A percentile compares a stretch with the other conserved stretches of the same genome.
Evolutionary conservation across 1,140 invertebrate species (phyloP).

Genomic region (Diachasma alloeum): DNA sequence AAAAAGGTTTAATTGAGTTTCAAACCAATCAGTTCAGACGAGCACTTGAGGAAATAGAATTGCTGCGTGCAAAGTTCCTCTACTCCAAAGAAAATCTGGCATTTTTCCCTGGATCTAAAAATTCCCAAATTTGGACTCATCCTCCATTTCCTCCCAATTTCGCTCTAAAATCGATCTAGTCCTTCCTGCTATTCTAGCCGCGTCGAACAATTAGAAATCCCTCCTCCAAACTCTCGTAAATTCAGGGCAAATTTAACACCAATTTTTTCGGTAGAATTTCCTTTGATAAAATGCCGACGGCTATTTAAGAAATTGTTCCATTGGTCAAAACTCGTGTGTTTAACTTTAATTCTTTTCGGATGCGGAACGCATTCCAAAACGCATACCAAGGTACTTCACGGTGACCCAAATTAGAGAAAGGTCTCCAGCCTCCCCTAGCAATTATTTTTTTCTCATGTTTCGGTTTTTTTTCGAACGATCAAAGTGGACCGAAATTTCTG

Average conservation of each 20-base stretch:
- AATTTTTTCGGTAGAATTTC: background rate
- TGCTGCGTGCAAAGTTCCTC: no score
- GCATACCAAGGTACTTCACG: slow-evolving; percentile 21
- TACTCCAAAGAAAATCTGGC: no score
- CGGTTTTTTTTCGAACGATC: background rate
- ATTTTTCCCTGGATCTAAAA: no score
- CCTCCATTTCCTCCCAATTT: no score
- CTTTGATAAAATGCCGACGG: background rate
- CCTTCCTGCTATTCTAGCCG: background rate
- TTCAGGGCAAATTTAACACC: background rate
- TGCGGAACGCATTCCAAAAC: slow-evolving; percentile 25
- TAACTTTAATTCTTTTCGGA: slow-evolving; percentile 25
- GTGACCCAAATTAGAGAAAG: slow-evolving; percentile 26
- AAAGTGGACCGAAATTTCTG: slow-evolving; percentile 6
- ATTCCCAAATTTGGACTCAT: no score
- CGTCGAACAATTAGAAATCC: background rate
- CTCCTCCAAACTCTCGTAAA: background rate
- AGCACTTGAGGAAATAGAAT: no score
- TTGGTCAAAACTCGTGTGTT: background rate
- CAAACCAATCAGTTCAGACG: no score
- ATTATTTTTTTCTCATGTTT: slow-evolving; percentile 19
- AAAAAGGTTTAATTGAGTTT: no score
- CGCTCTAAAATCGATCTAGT: no score
- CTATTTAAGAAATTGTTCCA: background rate
- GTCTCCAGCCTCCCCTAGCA: slow-evolving; percentile 12